Evolutionary conservation across 2,888 invertebrate species (phyloP).

Genomic region (Congeria kusceri): DNA sequence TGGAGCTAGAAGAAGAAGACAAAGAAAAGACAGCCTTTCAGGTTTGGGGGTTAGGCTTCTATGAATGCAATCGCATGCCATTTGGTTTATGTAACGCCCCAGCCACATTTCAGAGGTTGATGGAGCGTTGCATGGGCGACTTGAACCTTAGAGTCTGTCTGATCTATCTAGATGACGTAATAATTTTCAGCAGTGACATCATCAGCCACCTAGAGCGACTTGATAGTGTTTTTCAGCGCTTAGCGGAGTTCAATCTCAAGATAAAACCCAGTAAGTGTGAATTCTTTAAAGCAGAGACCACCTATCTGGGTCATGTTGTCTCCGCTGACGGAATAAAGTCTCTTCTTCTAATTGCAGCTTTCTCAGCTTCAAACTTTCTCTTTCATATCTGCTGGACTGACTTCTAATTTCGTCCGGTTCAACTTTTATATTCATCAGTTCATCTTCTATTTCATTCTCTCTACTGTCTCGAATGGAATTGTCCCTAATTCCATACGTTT

Average conservation of each 20-base stretch:
- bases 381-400: too few relatives aligned
- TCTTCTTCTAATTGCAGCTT: too few relatives aligned
- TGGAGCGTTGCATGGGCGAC: constrained; percentile 31
- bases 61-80: constrained; percentile 8
- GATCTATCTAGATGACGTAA: constrained; percentile 23
- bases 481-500: too few relatives aligned
- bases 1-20: constrained; percentile 14
- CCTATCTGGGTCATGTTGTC: constrained; percentile 27
- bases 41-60: constrained; percentile 17
- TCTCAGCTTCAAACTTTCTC: too few relatives aligned
- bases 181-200: constrained; percentile 6
- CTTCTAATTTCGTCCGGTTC: too few relatives aligned
- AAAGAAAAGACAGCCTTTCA: constrained; percentile 30
- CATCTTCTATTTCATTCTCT: too few relatives aligned
- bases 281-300: constrained; percentile 14
- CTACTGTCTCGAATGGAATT: too few relatives aligned
- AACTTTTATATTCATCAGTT: too few relatives aligned
- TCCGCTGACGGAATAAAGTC: constrained; percentile 20
- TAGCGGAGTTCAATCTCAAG: constrained; percentile 14
- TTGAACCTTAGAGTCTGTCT: too few relatives aligned
- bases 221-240: constrained; percentile 2
- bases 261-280: constrained; percentile 20
- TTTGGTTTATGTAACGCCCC: too few relatives aligned
- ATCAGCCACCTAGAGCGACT: constrained; percentile 20
- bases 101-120: constrained; percentile 23